Base-by-base conservation (phyloP, 2,113 vertebrate genomes). In the Gadus macrocephalus region DNA sequence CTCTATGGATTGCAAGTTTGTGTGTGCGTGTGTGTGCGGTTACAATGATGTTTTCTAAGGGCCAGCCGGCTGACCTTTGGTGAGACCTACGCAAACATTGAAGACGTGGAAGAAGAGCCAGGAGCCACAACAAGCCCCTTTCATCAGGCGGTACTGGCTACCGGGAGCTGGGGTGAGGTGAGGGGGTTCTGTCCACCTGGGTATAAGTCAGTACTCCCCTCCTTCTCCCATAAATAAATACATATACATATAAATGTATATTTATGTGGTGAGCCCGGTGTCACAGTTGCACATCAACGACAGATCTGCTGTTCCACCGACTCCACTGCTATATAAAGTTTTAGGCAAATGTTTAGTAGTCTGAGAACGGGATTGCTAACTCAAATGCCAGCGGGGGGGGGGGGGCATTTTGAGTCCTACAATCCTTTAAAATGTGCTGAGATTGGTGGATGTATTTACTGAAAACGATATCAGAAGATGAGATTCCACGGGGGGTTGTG, bases 381-480 rank as follows among this genome's bases (percentile, higher is more conserved):
- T 70, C 72, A 67, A 66, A 49, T 14, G 42, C 7, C 7, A 49
- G 42, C 42, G 42, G 42, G 42, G 42, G 20, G 20, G 28, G 66
- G 76, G 67, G 77, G 78, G 64, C 56, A 67, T 72, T 79, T 82
- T 77, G 73, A 19, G 59, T 66, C 72, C 70, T 31, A 3, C 59
- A 53, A 60, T 62, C 73, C 81, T 76, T 75, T 28, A 78, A 77
- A 81, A 58, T n/a, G 42, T 82, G 71, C 78, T 73, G 78, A 55
- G 88, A 78, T 83, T 75, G 71, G 74, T 27, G 73, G 15, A 56
- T 28, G 64, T 66, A 82, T 67, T 69, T 81, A 83, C 81, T 82
- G 81, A 82, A 86, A 83, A 79, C 59, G 79, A 88, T 83, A 82
- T 71, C 22, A 77, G 74, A 79, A 84, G 77, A 81, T 80, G 77